phyloP scores from a whole-genome alignment of 2,888 invertebrate genomes.

The Atethmia centrago region DNA sequence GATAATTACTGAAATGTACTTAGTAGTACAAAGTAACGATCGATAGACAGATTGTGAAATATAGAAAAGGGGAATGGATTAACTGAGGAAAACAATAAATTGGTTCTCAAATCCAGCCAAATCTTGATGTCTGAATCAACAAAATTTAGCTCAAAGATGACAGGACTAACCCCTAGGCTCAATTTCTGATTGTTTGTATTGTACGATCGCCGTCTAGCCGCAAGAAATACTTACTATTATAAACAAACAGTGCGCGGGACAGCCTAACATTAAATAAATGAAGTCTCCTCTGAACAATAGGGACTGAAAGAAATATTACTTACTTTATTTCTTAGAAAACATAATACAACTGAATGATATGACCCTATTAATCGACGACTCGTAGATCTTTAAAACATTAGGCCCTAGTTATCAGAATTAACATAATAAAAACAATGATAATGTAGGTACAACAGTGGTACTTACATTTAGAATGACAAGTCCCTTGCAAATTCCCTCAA shows the following conservation, averaged over 20 bases:
- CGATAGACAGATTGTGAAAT: background rate
- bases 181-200: constrained; percentile 5
- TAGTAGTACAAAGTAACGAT: background rate
- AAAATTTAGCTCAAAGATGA: background rate
- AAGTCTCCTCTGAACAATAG: constrained; percentile 43
- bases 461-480: background rate
- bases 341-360: constrained; percentile 17
- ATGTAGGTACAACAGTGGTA: background rate
- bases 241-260: constrained; percentile 28
- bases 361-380: background rate
- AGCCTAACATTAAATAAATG: constrained; percentile 45
- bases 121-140: background rate
- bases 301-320: constrained; percentile 33
- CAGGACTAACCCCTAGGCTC: background rate
- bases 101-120: constrained; percentile 1
- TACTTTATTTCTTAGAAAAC: constrained; percentile 25
- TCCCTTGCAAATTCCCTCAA: constrained; percentile 7
- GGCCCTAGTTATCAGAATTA: background rate
- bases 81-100: background rate
- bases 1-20: background rate
- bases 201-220: background rate
- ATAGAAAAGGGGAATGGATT: background rate
- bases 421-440: background rate
- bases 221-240: constrained; percentile 24
- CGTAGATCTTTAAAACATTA: background rate